Evolutionary conservation across 2,888 invertebrate genomes (phyloP), one percentile per base, ranked within the genome.

Genomic region (Archips xylosteana): DNA sequence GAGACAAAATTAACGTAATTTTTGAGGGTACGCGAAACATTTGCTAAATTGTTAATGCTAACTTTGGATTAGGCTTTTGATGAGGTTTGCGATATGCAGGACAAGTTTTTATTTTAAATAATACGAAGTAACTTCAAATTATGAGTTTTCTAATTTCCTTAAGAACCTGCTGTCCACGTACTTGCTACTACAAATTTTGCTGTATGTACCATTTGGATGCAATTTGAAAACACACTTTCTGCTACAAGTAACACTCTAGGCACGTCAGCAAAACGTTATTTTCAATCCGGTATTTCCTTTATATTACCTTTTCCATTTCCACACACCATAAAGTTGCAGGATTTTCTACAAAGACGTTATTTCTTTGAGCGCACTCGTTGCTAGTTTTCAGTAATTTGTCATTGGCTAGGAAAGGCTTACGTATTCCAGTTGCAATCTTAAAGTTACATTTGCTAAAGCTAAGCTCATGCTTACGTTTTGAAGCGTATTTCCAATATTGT

Each of bases 361-460:
- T 75, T 68, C 73, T 76, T 74, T 67, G 68, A 71, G 62, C 59
- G 69, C 69, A 63, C 57, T 71, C 63, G 68, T 49, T 67, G 57
- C 72, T 54, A 54, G 54, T 70, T 70, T 71, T 57, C 57, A 61
- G 76, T 74, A 76, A 77, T 76, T 77, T 75, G 74, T 76, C 76
- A 76, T 74, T 67, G 72, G 66, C 71, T 68, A 71, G 65, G 13
- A 72, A 77, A 75, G 57, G 62, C 64, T 71, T 76, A 63, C 72
- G 70, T 75, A 76, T 77, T 75, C 76, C 71, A 63, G 63, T 74
- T 78, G 73, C 75, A 62, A 71, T 74, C 73, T 62, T 64, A 69
- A 49, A 63, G 63, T 63, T 65, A 76, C 74, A 75, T 75, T 70
- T 73, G 60, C 10, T 60, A 49, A 77, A 75, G 76, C 75, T 76